Percentiles rank a stretch among this genome's conserved stretches.
Evolutionary conservation across 2,888 invertebrate species (phyloP).

Genomic region (Trissolcus brochymenae): DNA sequence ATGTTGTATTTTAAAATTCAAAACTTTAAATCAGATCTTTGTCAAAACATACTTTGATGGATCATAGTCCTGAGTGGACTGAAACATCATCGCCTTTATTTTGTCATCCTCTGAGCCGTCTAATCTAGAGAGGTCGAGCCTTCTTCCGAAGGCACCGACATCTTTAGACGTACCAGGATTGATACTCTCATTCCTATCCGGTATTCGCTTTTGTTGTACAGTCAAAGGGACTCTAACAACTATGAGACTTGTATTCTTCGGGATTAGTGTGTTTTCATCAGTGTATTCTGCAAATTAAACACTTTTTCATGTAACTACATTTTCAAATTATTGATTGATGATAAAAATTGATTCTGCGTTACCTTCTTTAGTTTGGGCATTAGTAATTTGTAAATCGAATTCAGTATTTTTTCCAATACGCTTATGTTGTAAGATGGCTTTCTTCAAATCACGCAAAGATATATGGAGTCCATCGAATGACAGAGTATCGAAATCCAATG

Average conservation of each 20-base stretch:
- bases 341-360: too few relatives aligned
- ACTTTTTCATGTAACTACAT: background rate
- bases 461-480: slow-evolving; percentile 98
- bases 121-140: slow-evolving; percentile 90
- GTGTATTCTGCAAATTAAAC: slow-evolving; percentile 84
- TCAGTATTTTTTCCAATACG: slow-evolving; percentile 94
- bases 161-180: slow-evolving; percentile 70
- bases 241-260: slow-evolving; percentile 97
- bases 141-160: slow-evolving; percentile 77
- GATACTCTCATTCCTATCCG: slow-evolving; percentile 79
- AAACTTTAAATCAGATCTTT: slow-evolving; percentile 1
- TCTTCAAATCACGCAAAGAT: slow-evolving; percentile 95
- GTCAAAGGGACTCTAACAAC: slow-evolving; percentile 94
- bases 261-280: slow-evolving; percentile 93
- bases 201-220: slow-evolving; percentile 86
- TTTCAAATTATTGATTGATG: too few relatives aligned
- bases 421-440: slow-evolving; percentile 95
- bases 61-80: slow-evolving; percentile 97
- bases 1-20: background rate
- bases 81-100: slow-evolving; percentile 97
- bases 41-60: slow-evolving; percentile 87
- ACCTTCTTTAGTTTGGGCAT: slow-evolving; percentile 99
- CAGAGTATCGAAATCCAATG: slow-evolving; percentile 95
- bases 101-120: slow-evolving; percentile 98
- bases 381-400: slow-evolving; percentile 96